Evolutionary conservation across 2,888 invertebrate genomes (phyloP), one percentile per base, ranked within the genome.

Genomic region (Drosophila flavopinicola): DNA sequence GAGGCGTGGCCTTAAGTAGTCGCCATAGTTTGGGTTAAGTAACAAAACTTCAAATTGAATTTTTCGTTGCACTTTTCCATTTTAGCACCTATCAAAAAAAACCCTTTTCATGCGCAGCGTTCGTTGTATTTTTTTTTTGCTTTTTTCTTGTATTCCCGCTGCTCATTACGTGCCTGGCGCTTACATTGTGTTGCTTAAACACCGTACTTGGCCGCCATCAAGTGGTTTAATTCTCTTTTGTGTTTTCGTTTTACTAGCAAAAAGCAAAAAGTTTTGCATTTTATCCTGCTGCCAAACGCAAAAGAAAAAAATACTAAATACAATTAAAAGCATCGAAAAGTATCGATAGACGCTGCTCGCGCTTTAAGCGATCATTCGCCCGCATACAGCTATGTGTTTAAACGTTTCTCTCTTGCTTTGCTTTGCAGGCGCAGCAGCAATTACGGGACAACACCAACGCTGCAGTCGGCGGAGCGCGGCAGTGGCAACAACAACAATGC

Each of bases 41-140:
- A 87, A 86, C 82, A 82, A 82, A 82, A 86, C 85, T 87, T 82
- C 69, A 82, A 82, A 82, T 82, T 87, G 82, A 85, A 82, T 82
- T 82, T 82, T 84, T 72, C 78, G 75, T 59, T 72, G 73, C 78
- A 86, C 75, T 72, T 84, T 76, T 68, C 79, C 79, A 70, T 83
- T 80, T 83, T 84, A 84, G 84, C 79, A 80, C 86, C 79, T 80
- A 84, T 86, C 79, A 79, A 76, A 82, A 78, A 80, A 77, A 79
- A 66, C 42, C 64, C 49, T 57, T 68, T 65, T 65, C 61, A 54
- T 57, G 33, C 49, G 27, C 61, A n/a, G n/a, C n/a, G n/a, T 52
- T 37, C 15, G 47, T n/a, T 17, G 32, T 49, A 37, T 41, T 44
- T 24, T 32, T 37, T 33, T 24, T 13, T 25, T 70, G 75, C 72